Base-by-base conservation (phyloP, 2,113 vertebrate species). In the Nymphicus hollandicus region DNA sequence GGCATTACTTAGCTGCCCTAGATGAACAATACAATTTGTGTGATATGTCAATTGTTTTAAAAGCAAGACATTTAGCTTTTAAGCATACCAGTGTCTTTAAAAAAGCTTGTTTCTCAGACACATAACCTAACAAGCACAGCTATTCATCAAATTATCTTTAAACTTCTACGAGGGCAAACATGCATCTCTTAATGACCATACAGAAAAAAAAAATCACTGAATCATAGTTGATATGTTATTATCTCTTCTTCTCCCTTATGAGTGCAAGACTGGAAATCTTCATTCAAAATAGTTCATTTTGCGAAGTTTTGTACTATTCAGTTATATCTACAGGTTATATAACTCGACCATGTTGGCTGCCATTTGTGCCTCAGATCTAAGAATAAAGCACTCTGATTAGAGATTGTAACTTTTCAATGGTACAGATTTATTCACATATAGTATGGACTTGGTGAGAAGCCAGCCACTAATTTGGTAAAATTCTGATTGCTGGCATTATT, bases 141-240 rank as follows among this genome's bases (percentile, higher is more conserved):
- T 94, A 68, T 97, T 96, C 93, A 81, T 66, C 63, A 95, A 83
- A 85, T 95, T 93, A 63, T 86, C 60, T 92, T 53, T 50, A 58
- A 93, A 93, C 3, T 33, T 78, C 29, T 71, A 64, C 82, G 37
- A 60, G 35, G 82, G 90, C 90, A 97, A 97, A 81, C 49, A 44
- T 43, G 61, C 41, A 35, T 56, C 28, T 68, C 71, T 86, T 37
- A 92, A 77, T 92, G 86, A 35, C 84, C 28, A 35, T n/a, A 33
- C 3, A 86, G 23, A 87, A 84, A 79, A 92, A 80, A 81, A 96
- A 97, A 97, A 97, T 98, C 97, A 56, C 95, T 96, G 97, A 98
- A 98, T 98, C 96, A 97, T 68, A 95, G 49, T 95, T 98, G 97
- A 97, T 97, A 93, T 96, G 79, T 63, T 86, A 25, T 98, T 97